Conservation (phyloP, 2,797 vertebrate species). For the Halcyon chelicuti region DNA sequence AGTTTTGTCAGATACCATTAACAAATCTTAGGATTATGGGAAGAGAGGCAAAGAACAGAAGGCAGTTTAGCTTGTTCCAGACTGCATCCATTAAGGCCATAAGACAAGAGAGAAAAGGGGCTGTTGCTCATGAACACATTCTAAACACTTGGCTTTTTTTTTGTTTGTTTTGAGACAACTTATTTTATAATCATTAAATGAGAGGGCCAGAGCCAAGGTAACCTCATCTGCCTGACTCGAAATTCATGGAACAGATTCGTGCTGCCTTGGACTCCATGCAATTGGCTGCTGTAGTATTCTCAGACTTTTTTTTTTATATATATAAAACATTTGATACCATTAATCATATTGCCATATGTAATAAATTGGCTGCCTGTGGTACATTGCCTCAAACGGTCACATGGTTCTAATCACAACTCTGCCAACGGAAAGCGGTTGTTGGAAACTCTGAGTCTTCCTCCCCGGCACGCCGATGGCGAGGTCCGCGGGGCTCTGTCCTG, state of each 20-base stretch:
- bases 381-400: slow-evolving; percentile 79
- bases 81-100: not conserved
- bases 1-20: not conserved
- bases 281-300: slow-evolving; percentile 69
- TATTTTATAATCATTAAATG: slow-evolving; percentile 66
- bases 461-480: not conserved
- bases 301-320: slow-evolving; percentile 44
- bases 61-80: slow-evolving; percentile 17
- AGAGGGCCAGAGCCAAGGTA: not conserved
- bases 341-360: slow-evolving; percentile 85
- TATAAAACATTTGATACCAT: slow-evolving; percentile 80
- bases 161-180: slow-evolving; percentile 48
- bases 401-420: slow-evolving; percentile 79
- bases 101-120: slow-evolving; percentile 5
- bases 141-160: slow-evolving; percentile 54
- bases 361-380: slow-evolving; percentile 80
- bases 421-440: slow-evolving; percentile 78
- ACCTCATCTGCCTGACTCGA: slow-evolving; percentile 79
- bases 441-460: slow-evolving; percentile 80
- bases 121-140: slow-evolving; percentile 44
- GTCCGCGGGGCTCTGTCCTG: not conserved
- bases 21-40: not conserved
- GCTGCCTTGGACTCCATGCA: slow-evolving; percentile 71
- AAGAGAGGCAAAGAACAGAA: not conserved
- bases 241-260: slow-evolving; percentile 75